These are phyloP conservation scores for Polypedilum pembai DNA, from an alignment of 1,140 invertebrate species.

Conservation along the genomic window DNA sequence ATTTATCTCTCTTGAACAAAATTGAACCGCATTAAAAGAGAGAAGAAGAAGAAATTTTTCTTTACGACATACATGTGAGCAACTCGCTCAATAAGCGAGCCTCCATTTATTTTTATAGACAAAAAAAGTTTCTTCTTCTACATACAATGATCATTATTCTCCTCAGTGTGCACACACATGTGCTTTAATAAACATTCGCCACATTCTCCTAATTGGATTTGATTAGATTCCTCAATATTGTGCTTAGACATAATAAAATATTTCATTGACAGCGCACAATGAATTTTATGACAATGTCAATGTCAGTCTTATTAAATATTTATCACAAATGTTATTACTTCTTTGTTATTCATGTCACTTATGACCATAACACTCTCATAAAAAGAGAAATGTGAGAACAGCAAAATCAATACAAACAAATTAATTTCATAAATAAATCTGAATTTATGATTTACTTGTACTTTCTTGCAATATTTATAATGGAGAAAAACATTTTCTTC, in stretches of 20 bases:
- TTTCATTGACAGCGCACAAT: background rate
- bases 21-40: background rate
- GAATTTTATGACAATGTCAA: constrained; percentile 12
- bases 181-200: background rate
- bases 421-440: too few relatives aligned
- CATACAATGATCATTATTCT: background rate
- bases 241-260: background rate
- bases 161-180: background rate
- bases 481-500: background rate
- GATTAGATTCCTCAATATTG: background rate
- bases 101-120: background rate
- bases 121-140: background rate
- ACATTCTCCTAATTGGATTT: background rate
- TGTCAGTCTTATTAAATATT: background rate
- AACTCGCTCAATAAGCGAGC: background rate
- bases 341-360: background rate
- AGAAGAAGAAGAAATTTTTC: background rate
- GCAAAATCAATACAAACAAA: too few relatives aligned
- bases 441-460: background rate
- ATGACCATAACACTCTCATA: background rate
- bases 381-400: background rate
- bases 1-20: background rate
- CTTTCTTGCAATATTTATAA: background rate
- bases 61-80: background rate
- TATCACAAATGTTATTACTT: background rate